Conservation (phyloP, 2,113 vertebrate genomes). For the Anolis sagrei region DNA sequence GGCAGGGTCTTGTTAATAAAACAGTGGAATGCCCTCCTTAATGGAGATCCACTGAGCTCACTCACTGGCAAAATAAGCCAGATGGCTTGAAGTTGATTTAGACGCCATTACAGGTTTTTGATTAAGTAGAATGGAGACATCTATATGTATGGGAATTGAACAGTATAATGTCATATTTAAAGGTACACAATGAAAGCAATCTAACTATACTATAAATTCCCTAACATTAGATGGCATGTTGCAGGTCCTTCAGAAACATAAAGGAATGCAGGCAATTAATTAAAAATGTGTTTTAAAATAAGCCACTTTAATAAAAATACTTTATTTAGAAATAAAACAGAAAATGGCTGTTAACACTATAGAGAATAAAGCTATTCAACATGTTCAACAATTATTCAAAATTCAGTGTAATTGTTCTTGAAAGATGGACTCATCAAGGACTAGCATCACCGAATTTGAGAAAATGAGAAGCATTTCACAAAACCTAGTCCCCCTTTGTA, state of each 20-base stretch:
- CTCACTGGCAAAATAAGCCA: neutral
- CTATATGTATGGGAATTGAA: too few relatives aligned
- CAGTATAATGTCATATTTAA: neutral
- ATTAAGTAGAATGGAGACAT: too few relatives aligned
- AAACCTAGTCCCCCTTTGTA: neutral
- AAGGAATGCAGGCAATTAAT: neutral
- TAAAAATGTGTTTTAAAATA: neutral
- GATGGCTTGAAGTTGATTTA: neutral
- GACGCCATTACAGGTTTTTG: neutral
- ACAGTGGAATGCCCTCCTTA: neutral
- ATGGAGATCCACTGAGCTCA: too few relatives aligned
- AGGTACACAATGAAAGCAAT: neutral
- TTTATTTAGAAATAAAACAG: neutral
- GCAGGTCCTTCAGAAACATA: neutral
- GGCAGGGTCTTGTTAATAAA: too few relatives aligned
- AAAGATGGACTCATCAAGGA: neutral
- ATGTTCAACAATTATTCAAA: neutral
- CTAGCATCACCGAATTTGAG: neutral
- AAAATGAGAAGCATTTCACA: neutral
- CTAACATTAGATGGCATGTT: neutral
- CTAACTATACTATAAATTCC: neutral
- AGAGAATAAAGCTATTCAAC: neutral
- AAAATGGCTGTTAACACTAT: neutral
- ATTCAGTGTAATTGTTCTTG: neutral
- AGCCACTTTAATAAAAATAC: neutral